Conservation (phyloP, 2,113 vertebrate genomes). For the Cyanistes caeruleus region DNA sequence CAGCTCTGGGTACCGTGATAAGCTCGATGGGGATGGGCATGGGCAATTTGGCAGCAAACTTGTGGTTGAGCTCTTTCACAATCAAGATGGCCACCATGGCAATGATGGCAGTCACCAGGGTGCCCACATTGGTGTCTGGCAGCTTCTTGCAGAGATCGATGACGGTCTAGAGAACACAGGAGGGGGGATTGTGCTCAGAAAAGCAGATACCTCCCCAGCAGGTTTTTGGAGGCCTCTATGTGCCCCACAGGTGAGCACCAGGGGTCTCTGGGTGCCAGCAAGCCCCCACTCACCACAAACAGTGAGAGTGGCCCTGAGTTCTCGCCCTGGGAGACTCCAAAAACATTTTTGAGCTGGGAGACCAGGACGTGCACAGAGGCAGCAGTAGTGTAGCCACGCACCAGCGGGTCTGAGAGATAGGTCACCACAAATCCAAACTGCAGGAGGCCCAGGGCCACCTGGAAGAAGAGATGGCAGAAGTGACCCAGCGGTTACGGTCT, state of each 20-base stretch:
- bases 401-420: constrained; percentile 92
- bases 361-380: constrained; percentile 89
- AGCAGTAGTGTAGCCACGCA: constrained; percentile 91
- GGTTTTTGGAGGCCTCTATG: background rate
- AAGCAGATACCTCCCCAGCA: background rate
- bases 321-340: constrained; percentile 79
- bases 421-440: constrained; percentile 94
- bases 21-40: constrained; percentile 92
- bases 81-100: constrained; percentile 79
- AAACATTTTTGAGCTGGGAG: constrained; percentile 92
- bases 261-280: background rate
- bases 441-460: constrained; percentile 89
- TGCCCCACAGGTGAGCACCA: background rate
- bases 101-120: constrained; percentile 81
- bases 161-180: constrained; percentile 73
- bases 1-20: constrained; percentile 77
- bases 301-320: constrained; percentile 83
- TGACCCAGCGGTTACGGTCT: rapidly evolving
- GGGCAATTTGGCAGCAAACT: constrained; percentile 76
- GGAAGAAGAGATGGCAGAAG: background rate
- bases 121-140: constrained; percentile 76
- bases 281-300: constrained; percentile 81
- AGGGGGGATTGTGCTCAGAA: background rate
- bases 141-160: constrained; percentile 81
- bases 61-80: constrained; percentile 85